phyloP scores from a whole-genome alignment of 2,888 invertebrate genomes.

The Lepidocyrtoides sp. region DNA sequence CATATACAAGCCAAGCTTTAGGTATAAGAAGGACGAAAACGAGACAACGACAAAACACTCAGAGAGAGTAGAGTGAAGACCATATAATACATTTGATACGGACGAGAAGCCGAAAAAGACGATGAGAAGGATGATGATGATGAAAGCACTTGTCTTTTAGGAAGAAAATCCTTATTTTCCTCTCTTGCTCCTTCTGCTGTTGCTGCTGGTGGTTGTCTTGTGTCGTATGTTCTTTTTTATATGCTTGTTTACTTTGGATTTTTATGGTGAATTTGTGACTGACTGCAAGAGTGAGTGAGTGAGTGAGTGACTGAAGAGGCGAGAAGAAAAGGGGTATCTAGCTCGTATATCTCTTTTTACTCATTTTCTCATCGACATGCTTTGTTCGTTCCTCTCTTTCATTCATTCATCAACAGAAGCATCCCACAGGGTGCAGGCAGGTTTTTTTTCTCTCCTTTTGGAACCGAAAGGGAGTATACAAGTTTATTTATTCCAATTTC shows the following conservation, averaged over 20 bases:
- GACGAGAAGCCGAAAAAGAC: constrained; percentile 8
- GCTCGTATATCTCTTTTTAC: constrained; percentile 30
- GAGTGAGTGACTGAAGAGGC: too few relatives aligned
- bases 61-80: neutral
- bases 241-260: constrained; percentile 48
- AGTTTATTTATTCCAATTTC: constrained; percentile 13
- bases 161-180: constrained; percentile 43
- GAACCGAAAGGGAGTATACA: neutral
- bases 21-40: constrained; percentile 5
- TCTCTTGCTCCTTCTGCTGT: constrained; percentile 22
- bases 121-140: constrained; percentile 7
- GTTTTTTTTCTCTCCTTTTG: constrained; percentile 31
- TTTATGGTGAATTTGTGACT: constrained; percentile 37
- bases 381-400: constrained; percentile 54
- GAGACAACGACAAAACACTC: constrained; percentile 19
- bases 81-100: neutral
- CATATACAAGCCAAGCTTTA: too few relatives aligned
- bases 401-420: constrained; percentile 37
- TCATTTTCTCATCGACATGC: constrained; percentile 71
- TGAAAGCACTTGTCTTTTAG: constrained; percentile 61
- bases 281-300: too few relatives aligned
- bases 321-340: constrained; percentile 14
- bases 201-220: neutral
- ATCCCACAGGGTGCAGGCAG: constrained; percentile 70
- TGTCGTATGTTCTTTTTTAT: constrained; percentile 38